phyloP scores from a whole-genome alignment of 1,140 invertebrate species.

The Papilio polyxenes region DNA sequence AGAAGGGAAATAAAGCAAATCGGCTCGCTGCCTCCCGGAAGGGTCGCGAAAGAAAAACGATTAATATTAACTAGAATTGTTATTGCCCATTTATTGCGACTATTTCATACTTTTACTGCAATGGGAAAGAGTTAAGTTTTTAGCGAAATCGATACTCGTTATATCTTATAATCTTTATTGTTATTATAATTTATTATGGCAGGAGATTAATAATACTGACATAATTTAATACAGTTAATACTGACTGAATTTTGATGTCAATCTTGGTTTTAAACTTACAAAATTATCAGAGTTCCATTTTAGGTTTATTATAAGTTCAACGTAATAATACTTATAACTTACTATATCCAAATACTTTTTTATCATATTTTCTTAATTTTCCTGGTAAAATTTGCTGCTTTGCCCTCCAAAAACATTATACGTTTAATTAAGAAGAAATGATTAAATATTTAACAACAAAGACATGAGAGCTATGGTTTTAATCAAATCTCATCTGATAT shows the following conservation, averaged over 20 bases:
- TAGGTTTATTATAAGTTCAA: too few species aligned
- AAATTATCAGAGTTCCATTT: too few species aligned
- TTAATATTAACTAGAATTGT: conserved; percentile 80
- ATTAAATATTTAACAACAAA: conserved; percentile 37
- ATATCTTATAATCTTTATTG: conserved; percentile 48
- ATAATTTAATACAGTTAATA: too few species aligned
- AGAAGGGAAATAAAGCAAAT: conserved; percentile 77
- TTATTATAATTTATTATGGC: conserved; percentile 42
- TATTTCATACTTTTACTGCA: conserved; percentile 74
- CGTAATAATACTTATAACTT: too few species aligned
- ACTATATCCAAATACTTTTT: not conserved
- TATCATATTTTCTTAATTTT: not conserved
- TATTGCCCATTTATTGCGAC: conserved; percentile 68
- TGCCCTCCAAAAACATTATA: not conserved
- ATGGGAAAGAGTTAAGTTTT: conserved; percentile 64
- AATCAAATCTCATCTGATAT: conserved; percentile 49
- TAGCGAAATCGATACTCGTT: conserved; percentile 53
- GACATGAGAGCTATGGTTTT: conserved; percentile 36
- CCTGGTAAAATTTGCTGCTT: not conserved
- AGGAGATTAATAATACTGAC: not conserved
- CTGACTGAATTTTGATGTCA: too few species aligned
- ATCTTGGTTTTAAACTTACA: too few species aligned
- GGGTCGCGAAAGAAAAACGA: conserved; percentile 78
- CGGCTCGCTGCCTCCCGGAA: conserved; percentile 57
- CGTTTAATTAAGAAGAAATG: not conserved